Base-by-base conservation (phyloP, 2,888 invertebrate species). In the Harmothoe impar region DNA sequence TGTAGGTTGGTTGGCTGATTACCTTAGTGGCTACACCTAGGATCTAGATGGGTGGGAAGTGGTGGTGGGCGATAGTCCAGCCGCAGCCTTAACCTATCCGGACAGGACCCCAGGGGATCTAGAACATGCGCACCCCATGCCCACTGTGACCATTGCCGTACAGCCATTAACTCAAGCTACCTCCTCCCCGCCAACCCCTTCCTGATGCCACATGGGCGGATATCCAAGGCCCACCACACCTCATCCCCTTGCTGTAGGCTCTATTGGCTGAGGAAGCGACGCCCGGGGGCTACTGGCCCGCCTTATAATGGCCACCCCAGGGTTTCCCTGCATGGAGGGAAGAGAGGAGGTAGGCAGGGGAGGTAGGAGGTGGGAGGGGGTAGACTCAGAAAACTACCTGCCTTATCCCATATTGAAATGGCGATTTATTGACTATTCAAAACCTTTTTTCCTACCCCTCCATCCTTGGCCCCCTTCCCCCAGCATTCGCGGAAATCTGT, bases 381-480 rank as follows among this genome's bases (percentile, higher is more conserved):
- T n/a, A n/a, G 7, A 35, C n/a, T 43, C 81, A 35, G 33, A 0
- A n/a, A 43, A 35, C 81, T 81, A 43, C 33, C 33, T 81, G 43
- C 81, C 33, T 81, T 81, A 3, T 33, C 35, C 81, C 81, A 81
- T 81, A 81, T 81, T 43, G 81, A 81, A 35, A 81, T 81, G 35
- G 25, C 33, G 17, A 77, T 31, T 20, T 77, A 77, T 77, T 77
- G 77, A 77, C 77, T 31, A 25, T 29, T 25, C 29, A 77, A 29
- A 77, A 77, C 25, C 20, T 62, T 20, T 62, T 62, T 62, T 62
- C 62, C 62, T 62, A 15, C 15, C n/a, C 62, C 62, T 52, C 43
- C 43, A 43, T 43, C 43, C 43, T 10, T 43, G 10, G 3, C 43
- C 43, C 10, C 43, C 43, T 43, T 10, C 43, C 43, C 43, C 43